phyloP scores from a whole-genome alignment of 2,888 invertebrate genomes.

The Neoascia interrupta region DNA sequence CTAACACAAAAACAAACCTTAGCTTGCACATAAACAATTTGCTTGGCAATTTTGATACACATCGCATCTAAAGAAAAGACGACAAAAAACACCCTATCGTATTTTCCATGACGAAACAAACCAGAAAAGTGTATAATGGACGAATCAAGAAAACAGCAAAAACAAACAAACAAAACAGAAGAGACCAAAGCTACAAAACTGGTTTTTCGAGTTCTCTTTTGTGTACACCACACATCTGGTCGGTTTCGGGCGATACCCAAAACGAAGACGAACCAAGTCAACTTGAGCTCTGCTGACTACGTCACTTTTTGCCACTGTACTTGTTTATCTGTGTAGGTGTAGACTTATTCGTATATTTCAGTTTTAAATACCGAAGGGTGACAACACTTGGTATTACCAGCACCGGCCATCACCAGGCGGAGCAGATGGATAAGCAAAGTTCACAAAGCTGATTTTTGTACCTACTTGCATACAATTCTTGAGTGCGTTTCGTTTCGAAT shows the following conservation, averaged over 20 bases:
- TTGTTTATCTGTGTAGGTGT: background rate
- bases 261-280: constrained; percentile 33
- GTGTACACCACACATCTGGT: constrained; percentile 63
- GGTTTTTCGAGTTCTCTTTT: constrained; percentile 57
- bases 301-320: constrained; percentile 69
- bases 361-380: too few relatives aligned
- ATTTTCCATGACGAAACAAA: constrained; percentile 58
- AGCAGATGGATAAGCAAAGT: too few relatives aligned
- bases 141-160: constrained; percentile 25
- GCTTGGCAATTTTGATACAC: too few relatives aligned
- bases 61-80: too few relatives aligned
- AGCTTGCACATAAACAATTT: too few relatives aligned
- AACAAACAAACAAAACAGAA: constrained; percentile 32
- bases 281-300: constrained; percentile 45
- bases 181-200: constrained; percentile 40
- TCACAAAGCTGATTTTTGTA: background rate
- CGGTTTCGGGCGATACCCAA: constrained; percentile 25
- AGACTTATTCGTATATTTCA: constrained; percentile 5
- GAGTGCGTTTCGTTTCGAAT: constrained; percentile 2
- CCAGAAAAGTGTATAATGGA: constrained; percentile 16
- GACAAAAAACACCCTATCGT: constrained; percentile 21
- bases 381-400: too few relatives aligned
- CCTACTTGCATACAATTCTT: background rate
- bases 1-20: too few relatives aligned
- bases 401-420: too few relatives aligned